Base-by-base conservation (phyloP, 2,797 vertebrate genomes). In the Halcyon leucocephala region DNA sequence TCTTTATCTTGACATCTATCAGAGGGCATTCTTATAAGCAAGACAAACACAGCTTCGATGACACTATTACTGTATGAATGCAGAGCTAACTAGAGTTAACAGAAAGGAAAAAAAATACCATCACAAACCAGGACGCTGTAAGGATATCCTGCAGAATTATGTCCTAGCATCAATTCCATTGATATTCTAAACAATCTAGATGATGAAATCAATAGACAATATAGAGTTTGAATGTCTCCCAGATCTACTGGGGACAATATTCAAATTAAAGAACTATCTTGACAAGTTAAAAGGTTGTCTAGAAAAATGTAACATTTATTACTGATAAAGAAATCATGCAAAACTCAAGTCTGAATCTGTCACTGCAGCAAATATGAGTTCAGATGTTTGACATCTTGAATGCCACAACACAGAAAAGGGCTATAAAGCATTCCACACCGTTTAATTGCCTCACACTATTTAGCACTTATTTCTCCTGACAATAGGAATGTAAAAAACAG, bases 81-180 rank as follows among this genome's bases (percentile, higher is more conserved):
- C 13, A 79, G 60, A 86, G 17, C 21, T 69, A 58, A 15, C 44
- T 58, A 65, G 31, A 65, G 10, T 33, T 87, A 74, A 15, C 28
- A 55, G 28, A 91, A 84, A 62, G 7, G 2, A 49, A 46, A 54
- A 54, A 74, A 77, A 42, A 52, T 4, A 35, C 19, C 35, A 41
- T 61, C 35, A 58, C n/a, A 93, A 86, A 92, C 48, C 7, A 46
- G n/a, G 80, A 90, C 94, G 35, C 29, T 66, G 25, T n/a, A 90
- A 74, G 22, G 21, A 76, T n/a, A 4, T 65, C 69, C 42, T 79
- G 26, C 46, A 65, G 4, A 90, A 81, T 0, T 8, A 66, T 6
- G 6, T 44, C 20, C 39, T 21, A 69, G 18, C 33, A 31, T 76
- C 28, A 41, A 5, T 39, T 66, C 49, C 19, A 70, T 8, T 3